Percentiles rank a stretch among this genome's conserved stretches.
These are phyloP conservation scores for Rhogogaster chlorosoma DNA, from an alignment of 2,888 invertebrate genomes.

Conservation along the genomic window DNA sequence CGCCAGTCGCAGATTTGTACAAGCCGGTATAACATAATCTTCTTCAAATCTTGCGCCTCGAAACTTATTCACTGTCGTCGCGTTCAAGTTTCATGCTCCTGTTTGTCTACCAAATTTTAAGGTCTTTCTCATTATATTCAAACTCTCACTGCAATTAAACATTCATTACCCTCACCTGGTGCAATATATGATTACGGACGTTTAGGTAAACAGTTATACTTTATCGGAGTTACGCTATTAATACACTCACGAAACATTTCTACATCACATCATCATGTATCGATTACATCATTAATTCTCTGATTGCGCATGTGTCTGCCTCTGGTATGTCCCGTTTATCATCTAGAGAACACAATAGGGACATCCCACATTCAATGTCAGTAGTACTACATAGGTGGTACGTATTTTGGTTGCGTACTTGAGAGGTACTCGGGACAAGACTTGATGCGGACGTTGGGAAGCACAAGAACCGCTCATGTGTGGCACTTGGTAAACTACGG, in stretches of 20 bases:
- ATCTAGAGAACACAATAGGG: background rate
- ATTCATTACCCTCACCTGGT: background rate
- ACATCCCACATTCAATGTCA: background rate
- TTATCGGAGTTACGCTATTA: background rate
- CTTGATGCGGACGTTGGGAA: background rate
- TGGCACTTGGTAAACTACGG: background rate
- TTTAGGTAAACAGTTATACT: background rate
- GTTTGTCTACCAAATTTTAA: background rate
- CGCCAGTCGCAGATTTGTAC: slow-evolving; percentile 25
- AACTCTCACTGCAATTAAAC: background rate
- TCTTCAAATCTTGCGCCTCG: background rate
- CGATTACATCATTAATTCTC: background rate
- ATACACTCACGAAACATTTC: background rate
- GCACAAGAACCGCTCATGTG: background rate
- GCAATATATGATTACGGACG: background rate
- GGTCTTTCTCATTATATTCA: background rate
- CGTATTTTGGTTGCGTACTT: background rate
- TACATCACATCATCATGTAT: background rate
- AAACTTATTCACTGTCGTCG: background rate
- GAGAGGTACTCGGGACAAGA: background rate
- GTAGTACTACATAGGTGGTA: background rate
- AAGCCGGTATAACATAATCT: slow-evolving; percentile 22
- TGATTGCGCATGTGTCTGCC: background rate
- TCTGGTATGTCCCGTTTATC: background rate
- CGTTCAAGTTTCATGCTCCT: slow-evolving; percentile 3